Base-by-base conservation (phyloP, 2,888 invertebrate genomes). In the Onthophagus sagittarius region DNA sequence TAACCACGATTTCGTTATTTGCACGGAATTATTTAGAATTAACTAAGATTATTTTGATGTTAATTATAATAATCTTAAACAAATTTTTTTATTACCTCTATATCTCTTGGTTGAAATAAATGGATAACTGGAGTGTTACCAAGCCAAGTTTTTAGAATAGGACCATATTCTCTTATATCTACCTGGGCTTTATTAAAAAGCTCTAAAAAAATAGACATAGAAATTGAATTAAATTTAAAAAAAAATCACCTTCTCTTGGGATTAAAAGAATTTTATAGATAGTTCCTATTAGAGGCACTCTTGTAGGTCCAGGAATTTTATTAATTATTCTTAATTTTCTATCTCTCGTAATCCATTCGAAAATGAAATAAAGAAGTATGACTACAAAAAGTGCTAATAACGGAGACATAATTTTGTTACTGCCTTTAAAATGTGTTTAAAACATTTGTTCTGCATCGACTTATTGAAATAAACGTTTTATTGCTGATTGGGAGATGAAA, bases 261-360 rank as follows among this genome's bases (percentile, higher is more conserved):
- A 72, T 62, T 9, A 74, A 71, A 15, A 74, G n/a, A 5, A 72
- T 2, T 31, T 15, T 62, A 23, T 72, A 74, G 14, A 71, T 67
- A 5, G 74, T 74, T 62, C 74, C 74, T 32, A 74, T n/a, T 0
- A 74, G 5, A 11, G 74, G 74, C 15, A 74, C 31, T 67, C 23
- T 71, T 9, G 65, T 15, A 23, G 62, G 71, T 6, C 74, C 74
- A 0, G 74, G 74, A 13, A 74, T 71, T 63, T 74, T 31, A 14
- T 74, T 70, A 9, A 74, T 39, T 15, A 70, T 70, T 15, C 13
- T 71, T 7, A 70, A 62, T 11, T 72, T 15, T 23, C 72, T 67
- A n/a, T 63, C 67, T 67, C 23, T 67, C 7, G 31, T 15, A 15
- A 15, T 9, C 15, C 23, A 67, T 23, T 15, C 9, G 6, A 67